phyloP scores from a whole-genome alignment of 2,113 vertebrate species.

The Dendrocopos noguchii region DNA sequence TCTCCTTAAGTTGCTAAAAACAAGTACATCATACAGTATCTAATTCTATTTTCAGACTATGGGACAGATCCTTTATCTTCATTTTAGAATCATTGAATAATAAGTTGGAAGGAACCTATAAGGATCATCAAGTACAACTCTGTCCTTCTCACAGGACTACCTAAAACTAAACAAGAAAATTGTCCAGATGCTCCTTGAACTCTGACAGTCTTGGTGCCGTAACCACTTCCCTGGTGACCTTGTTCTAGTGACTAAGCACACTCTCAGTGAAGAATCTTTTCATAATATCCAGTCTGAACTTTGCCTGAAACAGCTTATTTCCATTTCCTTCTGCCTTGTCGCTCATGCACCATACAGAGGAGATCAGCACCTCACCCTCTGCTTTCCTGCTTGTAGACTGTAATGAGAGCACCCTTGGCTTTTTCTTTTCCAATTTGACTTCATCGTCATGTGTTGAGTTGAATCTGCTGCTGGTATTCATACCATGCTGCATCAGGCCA shows the following conservation, averaged over 20 bases:
- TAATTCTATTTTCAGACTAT: fast-evolving
- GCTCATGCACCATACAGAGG: neutral
- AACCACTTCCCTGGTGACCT: neutral
- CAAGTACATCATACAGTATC: neutral
- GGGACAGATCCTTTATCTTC: neutral
- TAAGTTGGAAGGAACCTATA: neutral
- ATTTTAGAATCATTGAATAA: neutral
- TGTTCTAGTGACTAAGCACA: neutral
- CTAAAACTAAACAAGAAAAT: neutral
- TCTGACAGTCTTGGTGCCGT: neutral
- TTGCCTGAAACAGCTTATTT: neutral
- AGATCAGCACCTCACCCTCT: neutral
- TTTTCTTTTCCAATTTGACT: neutral
- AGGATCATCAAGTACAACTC: neutral
- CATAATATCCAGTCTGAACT: neutral
- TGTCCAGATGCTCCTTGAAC: neutral
- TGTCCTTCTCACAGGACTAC: neutral
- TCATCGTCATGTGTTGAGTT: no score
- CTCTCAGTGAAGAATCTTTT: neutral
- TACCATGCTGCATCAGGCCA: no score
- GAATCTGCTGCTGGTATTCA: no score
- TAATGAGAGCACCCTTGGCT: fast-evolving
- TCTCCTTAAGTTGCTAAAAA: neutral
- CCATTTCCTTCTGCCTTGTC: fast-evolving
- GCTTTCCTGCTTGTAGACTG: fast-evolving